phyloP scores from a whole-genome alignment of 2,888 invertebrate species.

The Cecidostiba fungosa region DNA sequence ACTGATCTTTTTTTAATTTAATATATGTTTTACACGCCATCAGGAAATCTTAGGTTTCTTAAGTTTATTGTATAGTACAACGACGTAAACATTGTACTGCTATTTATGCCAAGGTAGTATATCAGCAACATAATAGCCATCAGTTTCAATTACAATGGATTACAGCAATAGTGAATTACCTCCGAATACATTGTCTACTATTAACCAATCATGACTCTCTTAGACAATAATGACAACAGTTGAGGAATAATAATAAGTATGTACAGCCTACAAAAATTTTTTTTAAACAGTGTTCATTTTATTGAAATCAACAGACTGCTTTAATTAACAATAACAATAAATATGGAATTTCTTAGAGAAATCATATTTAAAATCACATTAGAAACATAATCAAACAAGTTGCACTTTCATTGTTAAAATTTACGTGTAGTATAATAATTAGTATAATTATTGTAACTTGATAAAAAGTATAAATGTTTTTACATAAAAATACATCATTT shows the following conservation, averaged over 20 bases:
- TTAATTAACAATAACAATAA: background rate
- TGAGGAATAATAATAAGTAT: background rate
- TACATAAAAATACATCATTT: background rate
- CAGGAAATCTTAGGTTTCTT: background rate
- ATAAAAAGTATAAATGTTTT: background rate
- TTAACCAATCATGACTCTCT: slow-evolving; percentile 43
- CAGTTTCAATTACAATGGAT: slow-evolving; percentile 45
- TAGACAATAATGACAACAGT: background rate
- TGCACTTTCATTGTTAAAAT: slow-evolving; percentile 4
- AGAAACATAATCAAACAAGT: background rate
- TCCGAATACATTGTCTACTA: slow-evolving; percentile 8
- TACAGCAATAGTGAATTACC: slow-evolving; percentile 28
- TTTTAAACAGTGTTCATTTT: slow-evolving; percentile 21
- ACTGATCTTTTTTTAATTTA: background rate
- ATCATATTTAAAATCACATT: background rate
- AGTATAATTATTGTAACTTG: background rate
- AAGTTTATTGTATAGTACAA: slow-evolving; percentile 1
- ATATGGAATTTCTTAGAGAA: background rate
- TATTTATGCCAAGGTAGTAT: slow-evolving; percentile 47
- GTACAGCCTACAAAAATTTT: background rate
- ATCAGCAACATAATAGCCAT: slow-evolving; percentile 17
- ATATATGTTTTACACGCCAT: background rate
- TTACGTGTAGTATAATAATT: background rate
- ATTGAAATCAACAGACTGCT: slow-evolving; percentile 24
- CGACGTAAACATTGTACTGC: background rate